These are phyloP conservation scores for Leptobrachium ailaonicum DNA, from an alignment of 2,113 vertebrate species.

Conservation along the genomic window DNA sequence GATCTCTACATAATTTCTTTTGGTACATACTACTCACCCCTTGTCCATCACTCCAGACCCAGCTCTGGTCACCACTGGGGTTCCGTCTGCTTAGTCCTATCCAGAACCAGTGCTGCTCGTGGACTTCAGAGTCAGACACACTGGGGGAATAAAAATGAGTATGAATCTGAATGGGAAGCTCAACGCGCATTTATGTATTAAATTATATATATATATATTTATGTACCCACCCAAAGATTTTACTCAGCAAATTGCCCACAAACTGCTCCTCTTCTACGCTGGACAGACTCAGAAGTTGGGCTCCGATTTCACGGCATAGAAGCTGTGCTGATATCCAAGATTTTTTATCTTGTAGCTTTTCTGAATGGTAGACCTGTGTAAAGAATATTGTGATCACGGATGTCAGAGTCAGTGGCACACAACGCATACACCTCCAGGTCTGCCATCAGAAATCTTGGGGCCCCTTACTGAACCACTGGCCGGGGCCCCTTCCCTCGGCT, in stretches of 20 bases:
- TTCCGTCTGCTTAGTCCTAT: constrained; percentile 90
- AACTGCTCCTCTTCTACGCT: constrained; percentile 86
- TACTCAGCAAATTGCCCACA: constrained; percentile 80
- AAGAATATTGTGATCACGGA: neutral
- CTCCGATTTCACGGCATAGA: constrained; percentile 80
- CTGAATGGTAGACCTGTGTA: constrained; percentile 79
- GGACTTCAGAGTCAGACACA: constrained; percentile 80
- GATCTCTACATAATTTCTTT: no score
- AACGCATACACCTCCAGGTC: no score
- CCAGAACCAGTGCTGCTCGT: constrained; percentile 97
- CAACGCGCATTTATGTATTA: neutral
- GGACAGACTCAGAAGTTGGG: constrained; percentile 86
- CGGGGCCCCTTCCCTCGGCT: no score
- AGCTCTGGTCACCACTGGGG: constrained; percentile 77
- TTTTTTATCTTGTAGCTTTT: constrained; percentile 82
- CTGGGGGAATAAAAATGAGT: constrained; percentile 49
- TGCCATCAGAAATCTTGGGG: no score
- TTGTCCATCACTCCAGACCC: constrained; percentile 91
- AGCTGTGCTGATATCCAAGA: constrained; percentile 84
- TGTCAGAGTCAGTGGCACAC: no score
- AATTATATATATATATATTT: no score
- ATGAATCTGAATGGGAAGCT: neutral
- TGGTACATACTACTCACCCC: constrained; percentile 73
- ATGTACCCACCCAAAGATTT: constrained; percentile 81
- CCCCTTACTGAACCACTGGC: no score